A percentile compares a stretch with the other conserved stretches of the same genome.
Evolutionary conservation across 1,140 invertebrate species (phyloP).

Genomic region (Spodoptera frugiperda): DNA sequence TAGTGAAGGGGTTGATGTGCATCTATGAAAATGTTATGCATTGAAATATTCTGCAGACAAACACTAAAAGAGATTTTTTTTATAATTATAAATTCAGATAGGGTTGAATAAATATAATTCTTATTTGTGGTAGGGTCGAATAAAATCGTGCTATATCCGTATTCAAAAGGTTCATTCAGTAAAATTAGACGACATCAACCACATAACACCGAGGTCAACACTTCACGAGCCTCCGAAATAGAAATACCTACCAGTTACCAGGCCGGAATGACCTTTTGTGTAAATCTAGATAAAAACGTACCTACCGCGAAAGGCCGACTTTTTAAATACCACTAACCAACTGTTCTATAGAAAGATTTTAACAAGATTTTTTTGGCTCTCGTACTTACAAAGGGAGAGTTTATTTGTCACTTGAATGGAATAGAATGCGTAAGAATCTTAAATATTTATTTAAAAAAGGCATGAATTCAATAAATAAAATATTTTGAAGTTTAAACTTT

Average conservation of each 20-base stretch:
- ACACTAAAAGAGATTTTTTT: background rate
- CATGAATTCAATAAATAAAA: too few relatives aligned
- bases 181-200: background rate
- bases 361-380: too few relatives aligned
- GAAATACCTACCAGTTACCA: constrained; percentile 2
- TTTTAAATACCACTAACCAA: background rate
- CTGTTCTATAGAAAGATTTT: background rate
- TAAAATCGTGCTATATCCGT: too few relatives aligned
- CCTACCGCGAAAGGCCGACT: background rate
- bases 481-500: too few relatives aligned
- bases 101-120: too few relatives aligned
- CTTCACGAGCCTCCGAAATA: background rate
- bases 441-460: too few relatives aligned
- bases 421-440: too few relatives aligned
- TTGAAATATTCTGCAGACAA: background rate
- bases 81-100: too few relatives aligned
- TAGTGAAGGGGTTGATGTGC: background rate
- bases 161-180: too few relatives aligned
- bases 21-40: background rate
- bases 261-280: constrained; percentile 9
- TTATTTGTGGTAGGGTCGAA: too few relatives aligned
- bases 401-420: too few relatives aligned
- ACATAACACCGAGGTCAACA: background rate
- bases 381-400: too few relatives aligned
- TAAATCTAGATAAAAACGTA: constrained; percentile 2